Evolutionary conservation across 1,140 invertebrate species (phyloP).

Genomic region (Calephelis virginiensis): DNA sequence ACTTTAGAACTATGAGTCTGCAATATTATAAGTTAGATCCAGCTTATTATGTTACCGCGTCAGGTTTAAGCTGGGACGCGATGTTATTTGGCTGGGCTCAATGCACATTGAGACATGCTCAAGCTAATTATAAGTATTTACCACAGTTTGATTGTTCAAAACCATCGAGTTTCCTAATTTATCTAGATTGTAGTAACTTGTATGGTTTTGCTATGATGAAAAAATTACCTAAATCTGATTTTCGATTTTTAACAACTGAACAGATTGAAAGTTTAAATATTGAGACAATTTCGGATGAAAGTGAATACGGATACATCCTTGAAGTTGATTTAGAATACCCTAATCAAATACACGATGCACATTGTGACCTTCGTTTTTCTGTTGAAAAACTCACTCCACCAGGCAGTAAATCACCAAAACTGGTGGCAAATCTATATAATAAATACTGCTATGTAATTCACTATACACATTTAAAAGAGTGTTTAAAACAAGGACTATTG

Average conservation of each 20-base stretch:
- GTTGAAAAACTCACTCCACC: constrained; percentile 46
- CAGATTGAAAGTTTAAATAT: background rate
- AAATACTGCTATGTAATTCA: constrained; percentile 75
- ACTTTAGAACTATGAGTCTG: constrained; percentile 56
- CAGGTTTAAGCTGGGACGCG: constrained; percentile 2
- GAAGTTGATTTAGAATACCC: constrained; percentile 1
- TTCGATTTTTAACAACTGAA: background rate
- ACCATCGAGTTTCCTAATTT: constrained; percentile 23
- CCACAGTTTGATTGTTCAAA: constrained; percentile 18
- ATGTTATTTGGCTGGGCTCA: constrained; percentile 27
- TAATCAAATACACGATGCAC: constrained; percentile 70
- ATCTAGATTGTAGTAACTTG: constrained; percentile 28
- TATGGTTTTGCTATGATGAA: constrained; percentile 30
- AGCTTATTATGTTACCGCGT: background rate
- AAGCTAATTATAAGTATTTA: constrained; percentile 28
- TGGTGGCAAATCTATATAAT: constrained; percentile 51
- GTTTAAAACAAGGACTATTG: constrained; percentile 62
- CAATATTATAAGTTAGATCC: constrained; percentile 29
- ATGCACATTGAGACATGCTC: constrained; percentile 23
- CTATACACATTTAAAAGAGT: constrained; percentile 74
- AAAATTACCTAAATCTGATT: constrained; percentile 4
- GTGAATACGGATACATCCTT: background rate
- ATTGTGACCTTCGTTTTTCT: constrained; percentile 76
- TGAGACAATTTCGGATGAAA: background rate
- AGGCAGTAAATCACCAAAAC: constrained; percentile 41